Evolutionary conservation across 2,888 invertebrate species (phyloP), one percentile per base, ranked within the genome.

Genomic region (Nephrotoma flavescens): DNA sequence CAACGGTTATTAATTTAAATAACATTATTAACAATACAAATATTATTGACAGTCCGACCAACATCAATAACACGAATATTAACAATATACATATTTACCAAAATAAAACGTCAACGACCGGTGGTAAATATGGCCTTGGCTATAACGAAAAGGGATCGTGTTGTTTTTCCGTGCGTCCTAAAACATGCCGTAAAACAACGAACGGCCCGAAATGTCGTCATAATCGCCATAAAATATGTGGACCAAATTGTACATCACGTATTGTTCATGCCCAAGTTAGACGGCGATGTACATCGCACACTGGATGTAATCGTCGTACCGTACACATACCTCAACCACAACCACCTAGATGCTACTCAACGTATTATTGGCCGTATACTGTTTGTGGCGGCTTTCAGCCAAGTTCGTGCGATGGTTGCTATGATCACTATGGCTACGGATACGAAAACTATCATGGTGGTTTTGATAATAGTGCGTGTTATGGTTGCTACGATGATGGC

Each of bases 61-160:
- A 87, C 86, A 86, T 88, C 7, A 88, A 87, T 86, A 86, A 57
- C 41, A 86, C 86, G n/a, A 91, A 89, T 84, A 88, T 90, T 41
- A 89, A 91, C 42, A 89, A 90, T 57, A 89, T 91, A 0, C 88
- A 90, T 87, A 88, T 91, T 12, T 89, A 90, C 45, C 90, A 90
- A 71, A 91, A 91, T 87, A 88, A 89, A 11, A 89, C 91, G 0
- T 89, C 89, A 42, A 44, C 47, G n/a, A 88, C 89, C n/a, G 91
- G 91, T 11, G 91, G 91, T 0, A 89, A 90, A 87, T 91, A 89
- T 86, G 91, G 91, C 0, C 87, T 91, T 2, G 91, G 91, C 3
- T 90, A 90, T 87, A 90, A 88, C 12, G 89, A 91, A 71, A 88
- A 88, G 5, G 91, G 91, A 11, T 88, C 90, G 12, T 91, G 91